A percentile compares a stretch with the other conserved stretches of the same genome.
Conservation (phyloP, 2,888 invertebrate genomes). For the Leptinotarsa tumamoca region DNA sequence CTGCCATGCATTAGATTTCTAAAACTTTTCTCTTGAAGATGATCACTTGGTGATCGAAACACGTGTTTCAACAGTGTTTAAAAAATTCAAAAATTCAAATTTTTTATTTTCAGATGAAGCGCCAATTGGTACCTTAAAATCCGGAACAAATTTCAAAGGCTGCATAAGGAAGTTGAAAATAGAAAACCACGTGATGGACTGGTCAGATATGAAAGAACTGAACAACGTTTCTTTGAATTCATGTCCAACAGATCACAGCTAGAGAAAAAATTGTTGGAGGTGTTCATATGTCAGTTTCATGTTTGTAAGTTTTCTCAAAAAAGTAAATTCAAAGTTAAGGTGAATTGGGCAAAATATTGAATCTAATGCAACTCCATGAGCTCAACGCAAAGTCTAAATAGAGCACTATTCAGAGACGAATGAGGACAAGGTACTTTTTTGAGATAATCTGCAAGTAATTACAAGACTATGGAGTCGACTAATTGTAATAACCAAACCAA, state of each 20-base stretch:
- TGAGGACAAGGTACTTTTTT: background rate
- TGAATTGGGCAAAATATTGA: too few relatives aligned
- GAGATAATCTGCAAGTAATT: background rate
- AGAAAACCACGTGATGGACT: constrained; percentile 79
- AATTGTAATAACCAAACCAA: constrained; percentile 28
- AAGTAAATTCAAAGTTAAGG: background rate
- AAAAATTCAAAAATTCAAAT: too few relatives aligned
- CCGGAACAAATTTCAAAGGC: constrained; percentile 89
- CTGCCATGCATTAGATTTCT: too few relatives aligned
- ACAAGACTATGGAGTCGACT: background rate
- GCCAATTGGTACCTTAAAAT: constrained; percentile 75
- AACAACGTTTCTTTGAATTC: constrained; percentile 89
- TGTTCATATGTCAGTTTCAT: background rate
- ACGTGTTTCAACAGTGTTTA: too few relatives aligned
- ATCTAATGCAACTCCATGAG: too few relatives aligned
- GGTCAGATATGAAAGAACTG: constrained; percentile 85
- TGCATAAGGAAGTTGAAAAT: constrained; percentile 89
- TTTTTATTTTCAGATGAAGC: constrained; percentile 74
- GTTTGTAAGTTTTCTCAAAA: background rate
- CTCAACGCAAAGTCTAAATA: too few relatives aligned
- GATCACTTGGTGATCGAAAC: too few relatives aligned
- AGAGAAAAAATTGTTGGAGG: background rate
- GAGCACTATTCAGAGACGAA: background rate
- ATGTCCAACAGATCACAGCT: constrained; percentile 71
- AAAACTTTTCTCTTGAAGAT: too few relatives aligned